These are phyloP conservation scores for Muscidifurax raptorellus DNA, from an alignment of 1,140 invertebrate genomes.

Conservation along the genomic window DNA sequence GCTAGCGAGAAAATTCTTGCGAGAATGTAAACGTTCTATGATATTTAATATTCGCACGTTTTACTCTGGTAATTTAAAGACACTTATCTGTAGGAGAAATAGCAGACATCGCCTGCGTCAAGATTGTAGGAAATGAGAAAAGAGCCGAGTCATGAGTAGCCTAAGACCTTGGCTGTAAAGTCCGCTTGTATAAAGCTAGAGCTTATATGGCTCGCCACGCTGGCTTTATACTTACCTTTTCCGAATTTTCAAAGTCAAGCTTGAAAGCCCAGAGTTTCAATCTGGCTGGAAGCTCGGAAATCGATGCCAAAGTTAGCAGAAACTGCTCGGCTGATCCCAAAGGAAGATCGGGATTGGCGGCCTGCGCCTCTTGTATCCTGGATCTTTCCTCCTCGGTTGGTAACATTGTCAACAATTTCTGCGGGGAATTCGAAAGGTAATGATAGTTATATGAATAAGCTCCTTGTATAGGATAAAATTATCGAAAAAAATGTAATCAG, in stretches of 20 bases:
- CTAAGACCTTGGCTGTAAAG: too few relatives aligned
- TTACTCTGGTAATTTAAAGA: too few relatives aligned
- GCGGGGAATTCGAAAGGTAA: slow-evolving; percentile 6
- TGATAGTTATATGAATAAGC: too few relatives aligned
- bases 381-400: slow-evolving; percentile 97
- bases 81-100: too few relatives aligned
- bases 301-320: slow-evolving; percentile 94
- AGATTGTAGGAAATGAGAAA: background rate
- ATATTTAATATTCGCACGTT: too few relatives aligned
- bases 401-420: slow-evolving; percentile 98
- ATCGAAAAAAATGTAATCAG: too few relatives aligned
- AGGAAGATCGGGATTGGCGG: slow-evolving; percentile 95
- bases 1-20: too few relatives aligned
- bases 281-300: slow-evolving; percentile 95
- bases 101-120: too few relatives aligned
- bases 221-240: slow-evolving; percentile 83
- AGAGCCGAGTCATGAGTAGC: background rate
- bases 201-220: background rate
- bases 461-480: too few relatives aligned
- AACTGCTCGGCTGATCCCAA: slow-evolving; percentile 99
- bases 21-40: background rate
- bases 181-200: background rate
- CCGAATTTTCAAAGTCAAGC: slow-evolving; percentile 97
- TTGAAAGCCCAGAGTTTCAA: slow-evolving; percentile 99
- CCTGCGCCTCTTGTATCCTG: slow-evolving; percentile 96